Evolutionary conservation across 2,888 invertebrate species (phyloP).

Genomic region (Cephus pygmeus): DNA sequence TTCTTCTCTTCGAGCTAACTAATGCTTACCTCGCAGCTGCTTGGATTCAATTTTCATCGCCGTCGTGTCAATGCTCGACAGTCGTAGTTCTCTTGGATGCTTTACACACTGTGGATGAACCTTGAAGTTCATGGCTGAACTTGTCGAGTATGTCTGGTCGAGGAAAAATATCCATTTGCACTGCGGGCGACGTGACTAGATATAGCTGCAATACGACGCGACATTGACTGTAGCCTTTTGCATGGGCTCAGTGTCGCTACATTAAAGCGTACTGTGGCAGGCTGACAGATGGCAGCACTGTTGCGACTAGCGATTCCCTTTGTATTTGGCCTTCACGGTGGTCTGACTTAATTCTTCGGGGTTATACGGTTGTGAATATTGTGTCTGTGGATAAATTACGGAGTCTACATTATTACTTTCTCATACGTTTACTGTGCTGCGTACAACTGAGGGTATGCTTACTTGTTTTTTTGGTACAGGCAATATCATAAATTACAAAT

Average conservation of each 20-base stretch:
- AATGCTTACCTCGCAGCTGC: neutral
- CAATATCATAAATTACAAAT: neutral
- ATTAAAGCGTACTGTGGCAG: neutral
- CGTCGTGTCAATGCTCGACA: neutral
- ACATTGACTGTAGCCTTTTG: neutral
- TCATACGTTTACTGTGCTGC: neutral
- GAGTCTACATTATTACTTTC: neutral
- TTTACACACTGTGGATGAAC: neutral
- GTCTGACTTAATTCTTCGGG: slow-evolving; percentile 2
- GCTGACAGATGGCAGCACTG: neutral
- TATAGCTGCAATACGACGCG: neutral
- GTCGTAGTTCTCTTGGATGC: neutral
- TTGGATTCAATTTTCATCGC: neutral
- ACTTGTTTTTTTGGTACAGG: neutral
- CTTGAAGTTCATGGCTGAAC: neutral
- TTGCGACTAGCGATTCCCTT: slow-evolving; percentile 16
- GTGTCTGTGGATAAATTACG: slow-evolving; percentile 12
- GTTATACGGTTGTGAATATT: slow-evolving; percentile 7
- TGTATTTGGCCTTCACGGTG: slow-evolving; percentile 16
- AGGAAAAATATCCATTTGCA: neutral
- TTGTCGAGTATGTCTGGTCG: neutral
- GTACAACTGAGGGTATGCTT: neutral
- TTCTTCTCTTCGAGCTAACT: neutral
- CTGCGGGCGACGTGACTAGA: neutral
- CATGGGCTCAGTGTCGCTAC: neutral